Percentiles rank a stretch among this genome's conserved stretches.
Evolutionary conservation across 2,888 invertebrate genomes (phyloP).

Genomic region (Camptogramma bilineatum): DNA sequence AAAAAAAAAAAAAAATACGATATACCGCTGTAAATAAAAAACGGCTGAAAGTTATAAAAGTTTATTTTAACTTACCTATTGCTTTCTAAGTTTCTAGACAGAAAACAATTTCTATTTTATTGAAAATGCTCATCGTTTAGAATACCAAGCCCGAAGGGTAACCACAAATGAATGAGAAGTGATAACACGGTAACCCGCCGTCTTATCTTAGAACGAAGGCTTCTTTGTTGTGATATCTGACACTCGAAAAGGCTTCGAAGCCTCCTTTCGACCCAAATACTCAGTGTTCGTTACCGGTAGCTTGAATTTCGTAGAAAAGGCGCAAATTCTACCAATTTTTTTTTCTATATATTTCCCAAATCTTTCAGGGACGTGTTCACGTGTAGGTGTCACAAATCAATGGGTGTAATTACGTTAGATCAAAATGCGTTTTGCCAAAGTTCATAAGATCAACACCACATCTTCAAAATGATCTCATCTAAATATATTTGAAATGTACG

Average conservation of each 20-base stretch:
- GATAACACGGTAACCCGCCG: constrained; percentile 5
- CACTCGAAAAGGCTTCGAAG: constrained; percentile 7
- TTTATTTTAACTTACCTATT: no score
- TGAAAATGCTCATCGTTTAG: not conserved
- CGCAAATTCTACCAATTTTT: not conserved
- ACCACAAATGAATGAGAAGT: not conserved
- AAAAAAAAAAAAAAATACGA: no score
- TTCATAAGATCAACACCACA: no score
- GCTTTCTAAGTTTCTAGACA: not conserved
- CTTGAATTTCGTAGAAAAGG: constrained; percentile 4
- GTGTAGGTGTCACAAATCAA: no score
- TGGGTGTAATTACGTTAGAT: no score
- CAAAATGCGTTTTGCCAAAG: no score
- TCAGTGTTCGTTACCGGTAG: not conserved
- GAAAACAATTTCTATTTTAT: not conserved
- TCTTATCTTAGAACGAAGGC: constrained; percentile 22
- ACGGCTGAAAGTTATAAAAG: no score
- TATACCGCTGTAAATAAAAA: no score
- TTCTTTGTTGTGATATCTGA: constrained; percentile 20
- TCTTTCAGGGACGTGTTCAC: no score
- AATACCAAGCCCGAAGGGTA: not conserved
- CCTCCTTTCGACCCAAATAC: constrained; percentile 4
- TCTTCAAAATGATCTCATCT: no score
- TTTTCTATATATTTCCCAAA: no score
- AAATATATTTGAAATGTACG: no score